A percentile compares a stretch with the other conserved stretches of the same genome.
phyloP scores from a whole-genome alignment of 2,888 invertebrate species.

The Troides helena region DNA sequence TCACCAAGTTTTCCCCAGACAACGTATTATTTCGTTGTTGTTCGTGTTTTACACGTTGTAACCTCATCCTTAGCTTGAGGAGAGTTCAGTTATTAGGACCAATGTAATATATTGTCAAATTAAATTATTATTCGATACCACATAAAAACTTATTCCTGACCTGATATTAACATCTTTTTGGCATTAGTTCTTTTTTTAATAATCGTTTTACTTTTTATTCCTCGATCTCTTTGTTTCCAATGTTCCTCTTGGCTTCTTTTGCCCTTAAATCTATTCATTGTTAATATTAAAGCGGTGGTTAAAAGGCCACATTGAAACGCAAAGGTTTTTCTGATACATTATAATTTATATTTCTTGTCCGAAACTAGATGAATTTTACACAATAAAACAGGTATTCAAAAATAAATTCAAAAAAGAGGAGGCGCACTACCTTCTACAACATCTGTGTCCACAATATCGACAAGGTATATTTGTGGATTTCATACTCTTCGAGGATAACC shows the following conservation, averaged over 20 bases:
- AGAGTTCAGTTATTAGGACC: neutral
- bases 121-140: neutral
- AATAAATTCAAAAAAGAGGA: neutral
- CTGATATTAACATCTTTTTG: neutral
- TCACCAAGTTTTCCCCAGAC: neutral
- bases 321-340: neutral
- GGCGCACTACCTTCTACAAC: neutral
- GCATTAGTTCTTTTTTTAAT: neutral
- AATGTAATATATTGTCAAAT: neutral
- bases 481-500: neutral
- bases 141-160: neutral
- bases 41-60: no score
- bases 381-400: neutral
- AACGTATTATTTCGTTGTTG: neutral
- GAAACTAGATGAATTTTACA: neutral
- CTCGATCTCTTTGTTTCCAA: neutral
- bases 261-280: neutral
- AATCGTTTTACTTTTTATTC: neutral
- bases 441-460: constrained; percentile 2
- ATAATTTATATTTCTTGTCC: neutral
- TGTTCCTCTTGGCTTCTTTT: neutral
- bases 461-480: neutral
- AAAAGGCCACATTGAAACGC: neutral
- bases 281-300: neutral
- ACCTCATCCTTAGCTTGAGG: neutral